These are phyloP conservation scores for Campoletis raptor DNA, from an alignment of 2,888 invertebrate species.

Conservation along the genomic window DNA sequence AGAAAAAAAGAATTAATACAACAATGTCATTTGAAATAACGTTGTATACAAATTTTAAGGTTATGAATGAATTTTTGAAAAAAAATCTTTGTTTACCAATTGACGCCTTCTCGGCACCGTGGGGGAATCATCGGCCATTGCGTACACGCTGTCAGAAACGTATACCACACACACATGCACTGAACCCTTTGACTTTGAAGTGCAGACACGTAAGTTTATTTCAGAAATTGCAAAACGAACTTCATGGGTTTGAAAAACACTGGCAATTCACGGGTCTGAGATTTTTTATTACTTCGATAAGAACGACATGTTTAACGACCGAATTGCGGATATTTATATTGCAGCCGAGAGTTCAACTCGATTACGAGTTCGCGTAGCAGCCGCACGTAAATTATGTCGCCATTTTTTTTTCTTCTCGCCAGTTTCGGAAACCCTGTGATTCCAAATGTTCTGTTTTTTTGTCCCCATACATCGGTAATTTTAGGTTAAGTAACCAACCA, in stretches of 20 bases:
- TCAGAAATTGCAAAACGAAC: neutral
- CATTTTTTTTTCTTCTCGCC: conserved; percentile 51
- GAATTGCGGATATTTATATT: conserved; percentile 31
- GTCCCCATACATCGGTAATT: neutral
- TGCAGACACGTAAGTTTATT: neutral
- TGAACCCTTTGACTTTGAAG: neutral
- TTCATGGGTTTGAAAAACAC: conserved; percentile 10
- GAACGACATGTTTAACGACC: conserved; percentile 36
- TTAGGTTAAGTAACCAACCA: neutral
- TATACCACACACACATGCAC: conserved; percentile 77
- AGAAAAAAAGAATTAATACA: neutral
- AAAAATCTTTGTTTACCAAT: conserved; percentile 82
- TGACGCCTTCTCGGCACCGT: conserved; percentile 82
- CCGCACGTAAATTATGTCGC: conserved; percentile 54
- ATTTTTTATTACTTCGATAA: conserved; percentile 33
- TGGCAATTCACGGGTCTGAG: neutral
- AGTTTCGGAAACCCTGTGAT: conserved; percentile 11
- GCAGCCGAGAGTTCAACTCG: conserved; percentile 40
- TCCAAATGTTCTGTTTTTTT: conserved; percentile 28
- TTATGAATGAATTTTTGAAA: conserved; percentile 20
- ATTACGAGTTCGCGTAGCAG: conserved; percentile 47
- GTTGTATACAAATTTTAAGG: conserved; percentile 25
- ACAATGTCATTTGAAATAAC: neutral
- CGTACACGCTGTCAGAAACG: conserved; percentile 81
- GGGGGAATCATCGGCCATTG: conserved; percentile 83